A percentile compares a stretch with the other conserved stretches of the same genome.
These are phyloP conservation scores for silkworm (Bombyx mori) DNA, from an alignment of 1,140 invertebrate species.

Conservation along the genomic window ASM3026992v2 NC_085116.1:6274001-6274500, in stretches of 20 bases:
- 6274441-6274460: not conserved
- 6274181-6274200: slow-evolving; percentile 5
- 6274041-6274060: slow-evolving; percentile 33
- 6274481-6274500: too few species aligned
- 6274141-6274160: slow-evolving; percentile 10
- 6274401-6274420: slow-evolving; percentile 56
- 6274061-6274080: slow-evolving; percentile 30
- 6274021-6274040: slow-evolving; percentile 20
- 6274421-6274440: slow-evolving; percentile 51
- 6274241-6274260: slow-evolving; percentile 37
- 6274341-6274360: slow-evolving; percentile 48
- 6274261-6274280: slow-evolving; percentile 27
- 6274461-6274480: too few species aligned
- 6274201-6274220: slow-evolving; percentile 27
- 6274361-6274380: slow-evolving; percentile 35
- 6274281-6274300: slow-evolving; percentile 33
- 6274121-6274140: slow-evolving; percentile 11
- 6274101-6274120: slow-evolving; percentile 36
- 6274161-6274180: slow-evolving; percentile 14
- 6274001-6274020: slow-evolving; percentile 11
- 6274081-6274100: slow-evolving; percentile 30
- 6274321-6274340: slow-evolving; percentile 41
- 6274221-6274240: slow-evolving; percentile 34
- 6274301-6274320: slow-evolving; percentile 27
- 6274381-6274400: slow-evolving; percentile 41